Base-by-base conservation (phyloP, 2,888 invertebrate species). In the Cylloceria caligata region DNA sequence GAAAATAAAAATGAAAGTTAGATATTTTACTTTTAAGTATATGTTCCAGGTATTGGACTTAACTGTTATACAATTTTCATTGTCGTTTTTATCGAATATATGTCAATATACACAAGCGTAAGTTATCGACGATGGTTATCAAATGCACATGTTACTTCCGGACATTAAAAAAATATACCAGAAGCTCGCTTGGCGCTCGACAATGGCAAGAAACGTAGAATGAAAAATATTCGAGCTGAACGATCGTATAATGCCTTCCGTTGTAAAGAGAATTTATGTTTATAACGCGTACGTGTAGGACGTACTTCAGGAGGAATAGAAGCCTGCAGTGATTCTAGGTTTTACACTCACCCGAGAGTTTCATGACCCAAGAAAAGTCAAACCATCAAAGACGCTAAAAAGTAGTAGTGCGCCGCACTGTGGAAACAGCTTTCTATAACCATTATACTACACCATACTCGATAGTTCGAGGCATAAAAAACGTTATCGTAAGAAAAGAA, bases 231-330 rank as follows among this genome's bases (percentile, higher is more conserved):
- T 47, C 60, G 21, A 34, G 34, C 30, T 39, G 42, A 62, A 36
- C 71, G 71, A 72, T 72, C 60, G 60, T 72, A 72, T 60, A 72
- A 47, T 57, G 55, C 36, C 36, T 57, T 16, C 39, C 69, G 78
- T 67, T 82, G 81, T 82, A 82, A 82, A 82, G 68, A 81, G 67
- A 77, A 81, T 81, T 82, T 82, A 78, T 82, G 78, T 81, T 82
- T 78, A 78, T 78, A 82, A 81, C 76, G 27, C 73, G 60, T 60
- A 62, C 49, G 74, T 77, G 45, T 57, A 45, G 45, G 42, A 60
- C 57, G 16, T 57, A 27, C 24, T 24, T 24, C 55, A 21, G 27
- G 55, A 55, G 69, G 24, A 42, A 60, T 60, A 16, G 34, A 60
- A 60, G 57, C 24, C 62, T 36, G 27, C 13, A 57, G 57, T 36